Evolutionary conservation across 2,113 vertebrate species (phyloP).

Genomic region (Ploceus nigricollis): DNA sequence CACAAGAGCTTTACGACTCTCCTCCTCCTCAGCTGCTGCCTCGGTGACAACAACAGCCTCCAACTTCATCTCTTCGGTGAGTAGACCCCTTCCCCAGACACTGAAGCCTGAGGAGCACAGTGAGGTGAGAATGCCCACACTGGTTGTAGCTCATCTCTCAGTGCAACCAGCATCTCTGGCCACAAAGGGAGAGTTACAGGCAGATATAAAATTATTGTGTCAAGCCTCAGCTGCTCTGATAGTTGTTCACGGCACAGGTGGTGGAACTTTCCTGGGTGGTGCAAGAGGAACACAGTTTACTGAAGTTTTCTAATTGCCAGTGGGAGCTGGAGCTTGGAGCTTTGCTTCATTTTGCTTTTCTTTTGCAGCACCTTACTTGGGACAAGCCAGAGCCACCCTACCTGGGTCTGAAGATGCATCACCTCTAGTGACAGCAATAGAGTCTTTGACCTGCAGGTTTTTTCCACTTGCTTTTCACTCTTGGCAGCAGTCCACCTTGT

Average conservation of each 20-base stretch:
- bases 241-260: rapidly evolving
- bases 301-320: not conserved
- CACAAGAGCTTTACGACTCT: constrained; percentile 88
- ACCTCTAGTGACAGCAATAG: not conserved
- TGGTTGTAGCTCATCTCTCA: not conserved
- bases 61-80: constrained; percentile 91
- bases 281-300: not conserved
- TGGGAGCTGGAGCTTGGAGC: not conserved
- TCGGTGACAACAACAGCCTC: constrained; percentile 90
- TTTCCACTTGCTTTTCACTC: not conserved
- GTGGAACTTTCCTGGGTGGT: not conserved
- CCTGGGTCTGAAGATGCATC: not conserved
- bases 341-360: not conserved
- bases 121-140: rapidly evolving
- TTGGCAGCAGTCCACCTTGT: not conserved
- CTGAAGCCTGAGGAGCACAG: not conserved
- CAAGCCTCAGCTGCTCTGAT: not conserved
- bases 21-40: constrained; percentile 84
- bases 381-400: not conserved
- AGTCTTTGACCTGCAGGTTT: not conserved
- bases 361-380: not conserved
- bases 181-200: not conserved
- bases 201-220: not conserved
- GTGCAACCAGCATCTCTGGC: rapidly evolving
- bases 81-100: constrained; percentile 5